Percentiles rank a stretch among this genome's conserved stretches.
Conservation (phyloP, 2,113 vertebrate species). For the Marmota flaviventris region DNA sequence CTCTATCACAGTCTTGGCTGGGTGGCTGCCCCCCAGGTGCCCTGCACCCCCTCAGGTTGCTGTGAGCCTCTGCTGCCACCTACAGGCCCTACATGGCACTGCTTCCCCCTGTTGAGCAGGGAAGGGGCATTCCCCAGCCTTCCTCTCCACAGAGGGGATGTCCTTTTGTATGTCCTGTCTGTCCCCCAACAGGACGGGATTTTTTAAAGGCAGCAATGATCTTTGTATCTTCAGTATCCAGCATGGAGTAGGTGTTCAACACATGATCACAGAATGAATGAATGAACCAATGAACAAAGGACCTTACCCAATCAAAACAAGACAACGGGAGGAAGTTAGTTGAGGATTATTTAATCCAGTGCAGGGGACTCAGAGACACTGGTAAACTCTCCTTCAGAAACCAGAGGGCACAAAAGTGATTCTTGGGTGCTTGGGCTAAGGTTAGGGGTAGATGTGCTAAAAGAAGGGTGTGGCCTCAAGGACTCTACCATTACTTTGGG, state of each 20-base stretch:
- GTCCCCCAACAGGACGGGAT: not conserved
- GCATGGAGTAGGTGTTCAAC: not conserved
- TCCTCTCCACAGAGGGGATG: not conserved
- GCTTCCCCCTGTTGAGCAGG: not conserved
- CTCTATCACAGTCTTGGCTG: rapidly evolving
- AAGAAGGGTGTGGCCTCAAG: not conserved
- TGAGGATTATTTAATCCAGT: not conserved
- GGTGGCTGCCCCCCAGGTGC: not conserved
- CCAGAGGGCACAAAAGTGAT: not conserved
- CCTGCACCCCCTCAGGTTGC: not conserved
- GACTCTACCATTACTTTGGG: not conserved
- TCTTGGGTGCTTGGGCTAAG: not conserved
- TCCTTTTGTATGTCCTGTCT: not conserved
- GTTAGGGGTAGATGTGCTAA: too few species aligned
- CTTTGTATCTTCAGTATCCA: not conserved
- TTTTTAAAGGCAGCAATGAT: not conserved
- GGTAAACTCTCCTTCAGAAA: not conserved
- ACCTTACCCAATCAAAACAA: not conserved
- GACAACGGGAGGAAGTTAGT: not conserved
- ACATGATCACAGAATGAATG: not conserved
- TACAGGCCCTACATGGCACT: slow-evolving; percentile 71
- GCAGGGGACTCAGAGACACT: not conserved
- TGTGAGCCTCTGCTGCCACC: slow-evolving; percentile 85
- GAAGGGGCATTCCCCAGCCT: not conserved
- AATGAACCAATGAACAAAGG: not conserved